Evolutionary conservation across 2,113 vertebrate species (phyloP).

Genomic region (Trogon melanurus): DNA sequence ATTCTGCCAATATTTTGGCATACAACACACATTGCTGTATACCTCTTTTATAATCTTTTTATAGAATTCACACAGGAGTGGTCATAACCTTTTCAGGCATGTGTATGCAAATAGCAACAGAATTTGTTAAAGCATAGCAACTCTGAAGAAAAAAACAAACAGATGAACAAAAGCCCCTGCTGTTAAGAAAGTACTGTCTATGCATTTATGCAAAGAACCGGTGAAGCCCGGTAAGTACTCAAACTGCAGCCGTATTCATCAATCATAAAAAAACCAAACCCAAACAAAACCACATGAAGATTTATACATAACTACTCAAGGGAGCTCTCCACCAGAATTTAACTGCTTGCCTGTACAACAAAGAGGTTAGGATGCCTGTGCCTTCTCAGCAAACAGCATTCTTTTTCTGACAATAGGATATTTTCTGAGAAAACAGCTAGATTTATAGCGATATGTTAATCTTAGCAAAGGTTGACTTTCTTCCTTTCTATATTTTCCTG

Average conservation of each 20-base stretch:
- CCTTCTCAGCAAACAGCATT: background rate
- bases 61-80: background rate
- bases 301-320: background rate
- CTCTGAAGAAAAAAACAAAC: background rate
- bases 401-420: background rate
- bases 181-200: background rate
- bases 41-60: background rate
- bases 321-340: background rate
- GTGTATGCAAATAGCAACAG: background rate
- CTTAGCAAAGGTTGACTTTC: background rate
- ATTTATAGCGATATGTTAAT: background rate
- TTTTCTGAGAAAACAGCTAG: background rate
- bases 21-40: background rate
- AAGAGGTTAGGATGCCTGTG: background rate
- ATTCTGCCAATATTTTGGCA: background rate
- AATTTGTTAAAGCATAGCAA: background rate
- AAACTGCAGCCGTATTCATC: background rate
- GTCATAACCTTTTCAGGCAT: background rate
- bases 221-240: background rate
- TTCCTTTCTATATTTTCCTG: background rate
- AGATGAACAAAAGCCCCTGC: background rate
- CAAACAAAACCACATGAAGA: background rate
- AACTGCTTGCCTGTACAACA: background rate
- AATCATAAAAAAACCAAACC: background rate
- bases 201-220: background rate